Base-by-base conservation (phyloP, 2,888 invertebrate species). In the Cyrtodaria siliqua region DNA sequence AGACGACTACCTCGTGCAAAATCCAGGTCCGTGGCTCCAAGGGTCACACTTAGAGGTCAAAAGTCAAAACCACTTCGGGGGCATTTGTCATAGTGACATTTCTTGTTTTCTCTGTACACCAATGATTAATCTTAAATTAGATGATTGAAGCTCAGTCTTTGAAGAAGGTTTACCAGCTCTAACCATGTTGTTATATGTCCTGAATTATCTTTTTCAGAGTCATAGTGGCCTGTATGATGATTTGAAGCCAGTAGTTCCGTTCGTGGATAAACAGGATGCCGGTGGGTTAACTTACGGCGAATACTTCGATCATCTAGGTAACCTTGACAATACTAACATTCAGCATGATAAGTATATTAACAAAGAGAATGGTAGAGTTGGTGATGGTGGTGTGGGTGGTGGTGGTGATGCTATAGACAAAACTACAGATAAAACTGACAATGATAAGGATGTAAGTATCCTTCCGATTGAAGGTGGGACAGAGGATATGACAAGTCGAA, bases 161-260 rank as follows among this genome's bases (percentile, higher is more conserved):
- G n/a, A n/a, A n/a, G n/a, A n/a, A n/a, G n/a, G n/a, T n/a, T n/a
- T n/a, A n/a, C n/a, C n/a, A n/a, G n/a, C n/a, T n/a, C n/a, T n/a
- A n/a, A n/a, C n/a, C n/a, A n/a, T n/a, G n/a, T n/a, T n/a, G n/a
- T n/a, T n/a, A n/a, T n/a, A n/a, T n/a, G n/a, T n/a, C n/a, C n/a
- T n/a, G n/a, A n/a, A n/a, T 33, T 33, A 12, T 33, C 4, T 33
- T 44, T 44, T 81, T 66, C 81, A 81, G 81, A 62, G 47, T 59
- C 81, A 78, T 56, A 47, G 61, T 49, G 78, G 81, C 23, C 75
- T 74, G 18, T 78, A 78, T 62, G 78, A 81, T 69, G 81, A 78
- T 40, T 52, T 70, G 55, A 80, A 80, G 60, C 62, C 74, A 14
- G 16, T 20, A 44, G 63, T 74, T 27, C 80, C 80, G 47, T 80